Conservation (phyloP, 92 coral and sea anemone genomes). For the Anthopleura xanthogrammica region DNA sequence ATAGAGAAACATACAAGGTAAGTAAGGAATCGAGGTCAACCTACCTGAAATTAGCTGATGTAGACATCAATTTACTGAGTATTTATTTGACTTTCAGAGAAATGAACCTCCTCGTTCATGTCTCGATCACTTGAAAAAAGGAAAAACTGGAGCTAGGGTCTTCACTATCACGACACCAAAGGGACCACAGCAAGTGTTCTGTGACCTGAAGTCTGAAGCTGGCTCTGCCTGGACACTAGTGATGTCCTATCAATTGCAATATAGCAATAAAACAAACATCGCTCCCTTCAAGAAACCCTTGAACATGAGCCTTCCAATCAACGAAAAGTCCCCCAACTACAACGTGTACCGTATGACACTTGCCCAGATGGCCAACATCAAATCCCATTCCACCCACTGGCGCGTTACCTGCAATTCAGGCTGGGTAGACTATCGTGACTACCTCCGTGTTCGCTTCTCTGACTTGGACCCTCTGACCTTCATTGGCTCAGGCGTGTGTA, state of each 20-base stretch:
- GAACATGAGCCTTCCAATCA: constrained; percentile 4
- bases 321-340: constrained; percentile 5
- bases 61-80: not conserved
- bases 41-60: no score
- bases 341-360: not conserved
- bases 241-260: not conserved
- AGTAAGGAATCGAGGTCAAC: no score
- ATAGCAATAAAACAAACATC: not conserved
- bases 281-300: not conserved
- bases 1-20: no score
- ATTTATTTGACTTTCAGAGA: not conserved
- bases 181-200: not conserved
- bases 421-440: not conserved
- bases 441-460: not conserved
- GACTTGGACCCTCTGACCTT: not conserved
- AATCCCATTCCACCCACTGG: constrained; percentile 16
- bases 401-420: not conserved
- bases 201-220: constrained; percentile 10
- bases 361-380: not conserved
- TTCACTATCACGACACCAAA: not conserved
- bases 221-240: constrained; percentile 32
- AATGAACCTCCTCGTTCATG: not conserved
- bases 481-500: not conserved
- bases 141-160: not conserved
- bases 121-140: constrained; percentile 3